Conservation (phyloP, 2,113 vertebrate species). For the Chiloscyllium plagiosum region DNA sequence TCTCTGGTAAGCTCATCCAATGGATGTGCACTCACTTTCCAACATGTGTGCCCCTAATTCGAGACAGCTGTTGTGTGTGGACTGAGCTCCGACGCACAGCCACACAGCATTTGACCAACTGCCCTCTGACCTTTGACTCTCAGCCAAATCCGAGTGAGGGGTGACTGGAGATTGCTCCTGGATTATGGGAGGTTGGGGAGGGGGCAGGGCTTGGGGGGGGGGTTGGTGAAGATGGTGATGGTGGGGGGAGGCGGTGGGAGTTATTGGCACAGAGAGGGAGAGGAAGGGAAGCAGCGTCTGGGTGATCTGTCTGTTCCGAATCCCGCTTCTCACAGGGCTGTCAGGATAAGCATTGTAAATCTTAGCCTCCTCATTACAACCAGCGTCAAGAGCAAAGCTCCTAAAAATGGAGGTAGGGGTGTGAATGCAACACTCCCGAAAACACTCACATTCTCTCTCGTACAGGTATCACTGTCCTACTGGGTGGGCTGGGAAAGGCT, state of each 20-base stretch:
- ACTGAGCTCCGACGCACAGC: background rate
- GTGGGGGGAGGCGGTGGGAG: no score
- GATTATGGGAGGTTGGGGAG: background rate
- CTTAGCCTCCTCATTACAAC: background rate
- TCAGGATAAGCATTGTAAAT: background rate
- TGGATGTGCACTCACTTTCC: background rate
- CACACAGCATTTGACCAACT: background rate
- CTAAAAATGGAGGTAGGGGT: background rate
- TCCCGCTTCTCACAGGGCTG: background rate
- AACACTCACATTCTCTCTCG: background rate
- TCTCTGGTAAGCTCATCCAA: background rate
- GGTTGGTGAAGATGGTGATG: background rate
- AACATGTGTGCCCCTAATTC: background rate
- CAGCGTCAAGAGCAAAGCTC: background rate
- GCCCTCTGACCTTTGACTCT: background rate
- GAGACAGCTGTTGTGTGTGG: background rate
- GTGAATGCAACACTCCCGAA: background rate
- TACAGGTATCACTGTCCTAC: background rate
- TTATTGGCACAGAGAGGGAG: no score
- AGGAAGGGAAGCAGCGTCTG: background rate
- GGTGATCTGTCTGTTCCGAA: background rate
- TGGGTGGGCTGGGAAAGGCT: background rate
- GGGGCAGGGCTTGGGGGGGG: background rate
- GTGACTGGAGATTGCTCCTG: background rate
- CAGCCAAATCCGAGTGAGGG: background rate